phyloP scores from a whole-genome alignment of 2,797 vertebrate species.

The Sebastes kiyomatsui region DNA sequence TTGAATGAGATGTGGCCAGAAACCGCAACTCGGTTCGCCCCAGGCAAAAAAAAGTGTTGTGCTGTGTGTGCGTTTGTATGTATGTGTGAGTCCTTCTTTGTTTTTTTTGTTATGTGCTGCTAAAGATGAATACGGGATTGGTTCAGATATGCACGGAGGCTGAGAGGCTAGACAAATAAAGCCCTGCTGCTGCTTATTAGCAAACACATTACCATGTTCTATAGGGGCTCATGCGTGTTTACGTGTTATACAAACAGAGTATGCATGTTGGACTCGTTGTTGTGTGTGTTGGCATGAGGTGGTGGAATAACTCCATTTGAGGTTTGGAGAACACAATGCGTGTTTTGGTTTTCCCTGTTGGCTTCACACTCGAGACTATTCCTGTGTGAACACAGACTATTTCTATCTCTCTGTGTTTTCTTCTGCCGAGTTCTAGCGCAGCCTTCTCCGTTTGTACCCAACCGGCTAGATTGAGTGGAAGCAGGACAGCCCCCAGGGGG shows the following conservation, averaged over 20 bases:
- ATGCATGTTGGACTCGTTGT: neutral
- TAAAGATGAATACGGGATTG: slow-evolving; percentile 43
- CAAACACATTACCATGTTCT: slow-evolving; percentile 12
- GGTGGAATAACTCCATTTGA: neutral
- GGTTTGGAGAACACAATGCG: slow-evolving; percentile 3
- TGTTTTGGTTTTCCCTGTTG: slow-evolving; percentile 11
- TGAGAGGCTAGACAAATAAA: slow-evolving; percentile 42
- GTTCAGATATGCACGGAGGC: slow-evolving; percentile 3
- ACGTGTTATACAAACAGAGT: neutral
- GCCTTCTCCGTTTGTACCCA: slow-evolving; percentile 41
- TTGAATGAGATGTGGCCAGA: slow-evolving; percentile 11
- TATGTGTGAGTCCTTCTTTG: neutral
- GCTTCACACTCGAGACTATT: neutral
- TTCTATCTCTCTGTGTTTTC: slow-evolving; percentile 21
- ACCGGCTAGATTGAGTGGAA: slow-evolving; percentile 62
- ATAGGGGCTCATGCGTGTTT: neutral
- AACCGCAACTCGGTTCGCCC: slow-evolving; percentile 28
- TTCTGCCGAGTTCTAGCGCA: slow-evolving; percentile 27
- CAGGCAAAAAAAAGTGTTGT: neutral
- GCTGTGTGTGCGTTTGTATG: neutral
- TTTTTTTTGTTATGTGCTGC: slow-evolving; percentile 9
- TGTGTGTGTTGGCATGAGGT: neutral
- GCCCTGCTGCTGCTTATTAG: slow-evolving; percentile 48
- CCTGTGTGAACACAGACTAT: neutral
- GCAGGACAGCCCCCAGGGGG: slow-evolving; percentile 69